Evolutionary conservation across 2,797 vertebrate genomes (phyloP).

Genomic region (Acanthornis magna): DNA sequence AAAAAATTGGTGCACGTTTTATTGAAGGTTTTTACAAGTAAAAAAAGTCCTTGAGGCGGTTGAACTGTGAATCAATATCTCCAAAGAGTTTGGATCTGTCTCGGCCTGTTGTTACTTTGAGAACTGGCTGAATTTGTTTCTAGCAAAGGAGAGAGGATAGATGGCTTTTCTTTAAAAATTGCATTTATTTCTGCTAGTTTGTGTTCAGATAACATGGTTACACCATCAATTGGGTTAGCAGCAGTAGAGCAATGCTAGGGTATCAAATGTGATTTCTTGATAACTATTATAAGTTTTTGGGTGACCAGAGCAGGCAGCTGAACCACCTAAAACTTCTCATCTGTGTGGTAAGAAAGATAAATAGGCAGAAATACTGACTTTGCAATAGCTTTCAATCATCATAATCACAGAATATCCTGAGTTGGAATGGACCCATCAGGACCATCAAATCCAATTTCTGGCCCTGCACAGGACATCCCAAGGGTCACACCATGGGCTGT

Average conservation of each 20-base stretch:
- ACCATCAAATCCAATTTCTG: neutral
- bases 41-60: neutral
- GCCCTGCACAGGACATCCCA: neutral
- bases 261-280: neutral
- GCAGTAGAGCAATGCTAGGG: neutral
- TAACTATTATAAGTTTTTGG: neutral
- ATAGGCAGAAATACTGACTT: neutral
- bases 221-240: neutral
- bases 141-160: neutral
- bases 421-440: neutral
- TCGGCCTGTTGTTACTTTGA: neutral
- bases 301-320: neutral
- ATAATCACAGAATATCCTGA: neutral
- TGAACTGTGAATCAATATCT: slow-evolving; percentile 9
- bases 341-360: neutral
- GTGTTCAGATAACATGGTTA: neutral
- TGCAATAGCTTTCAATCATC: neutral
- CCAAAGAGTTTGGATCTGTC: neutral
- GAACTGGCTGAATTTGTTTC: neutral
- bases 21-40: neutral
- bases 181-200: neutral
- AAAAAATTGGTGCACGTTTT: neutral
- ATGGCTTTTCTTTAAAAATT: neutral
- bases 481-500: too few species aligned
- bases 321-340: neutral